Base-by-base conservation (phyloP, 1,140 invertebrate species). In the Medauroidea extradentata region DNA sequence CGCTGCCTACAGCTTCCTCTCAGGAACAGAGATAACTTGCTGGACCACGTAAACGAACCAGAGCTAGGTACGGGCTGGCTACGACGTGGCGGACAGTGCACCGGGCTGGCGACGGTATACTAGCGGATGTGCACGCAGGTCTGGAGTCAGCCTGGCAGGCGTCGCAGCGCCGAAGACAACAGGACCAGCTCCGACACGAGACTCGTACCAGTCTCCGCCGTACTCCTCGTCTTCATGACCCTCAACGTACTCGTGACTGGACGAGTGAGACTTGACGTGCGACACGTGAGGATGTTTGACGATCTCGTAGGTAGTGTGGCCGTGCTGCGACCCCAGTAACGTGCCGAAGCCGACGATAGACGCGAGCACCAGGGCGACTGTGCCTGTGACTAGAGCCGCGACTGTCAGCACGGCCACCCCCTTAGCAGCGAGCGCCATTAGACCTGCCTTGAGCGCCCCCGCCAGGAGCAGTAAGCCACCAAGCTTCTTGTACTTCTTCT, bases 251-350 rank as follows among this genome's bases (percentile, higher is more conserved):
- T 85, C 85, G 64, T 83, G 81, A 24, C 80, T 79, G 18, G 78
- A 82, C 1, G 87, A 89, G 67, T 90, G 88, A 3, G 87, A 85
- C 63, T 91, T 86, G 64, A 82, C 82, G 70, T 87, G 85, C 39
- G 83, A 86, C 52, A 89, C 83, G 64, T 90, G 84, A n/a, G 89
- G 89, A 74, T 90, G 86, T 71, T 91, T 91, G 16, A 91, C 85
- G 68, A 91, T 90, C 74, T 91, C 89, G 66, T 90, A 88, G 13
- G 89, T 90, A 2, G 88, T 90, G 67, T 89, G 88, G 49, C 83
- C 79, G 16, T 79, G 78, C 57, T 82, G 79, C 2, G 63, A 66
- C 70, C 76, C 75, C 57, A 87, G 81, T 19, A 90, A 73, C 68
- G 89, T 90, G 76, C 89, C 91, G 42, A 92, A 74, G 0, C 86